These are phyloP conservation scores for Cynaeus angustus DNA, from an alignment of 2,888 invertebrate genomes.

Conservation along the genomic window DNA sequence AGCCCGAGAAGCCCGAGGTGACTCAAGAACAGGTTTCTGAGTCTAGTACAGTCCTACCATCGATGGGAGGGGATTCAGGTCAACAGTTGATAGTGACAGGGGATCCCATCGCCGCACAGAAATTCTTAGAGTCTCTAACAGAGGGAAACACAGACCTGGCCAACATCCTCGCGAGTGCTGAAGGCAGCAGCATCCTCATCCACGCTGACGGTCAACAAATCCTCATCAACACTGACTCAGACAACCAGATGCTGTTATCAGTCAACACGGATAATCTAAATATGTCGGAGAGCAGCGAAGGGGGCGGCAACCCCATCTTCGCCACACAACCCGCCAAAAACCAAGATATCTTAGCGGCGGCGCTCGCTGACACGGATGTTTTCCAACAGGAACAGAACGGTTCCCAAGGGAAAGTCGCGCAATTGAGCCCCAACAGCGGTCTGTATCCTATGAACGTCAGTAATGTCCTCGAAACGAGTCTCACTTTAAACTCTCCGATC, in stretches of 20 bases:
- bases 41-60: background rate
- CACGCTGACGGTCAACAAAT: constrained; percentile 73
- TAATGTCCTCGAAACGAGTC: constrained; percentile 84
- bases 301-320: constrained; percentile 66
- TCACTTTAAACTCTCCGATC: constrained; percentile 84
- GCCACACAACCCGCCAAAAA: constrained; percentile 70
- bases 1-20: background rate
- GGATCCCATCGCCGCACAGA: constrained; percentile 69
- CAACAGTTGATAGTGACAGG: constrained; percentile 70
- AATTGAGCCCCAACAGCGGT: constrained; percentile 75
- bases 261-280: constrained; percentile 60
- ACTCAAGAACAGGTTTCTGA: background rate
- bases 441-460: constrained; percentile 75
- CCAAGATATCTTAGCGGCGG: constrained; percentile 84
- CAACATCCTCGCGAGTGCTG: constrained; percentile 68
- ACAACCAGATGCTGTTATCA: constrained; percentile 64
- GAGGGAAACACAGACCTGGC: constrained; percentile 70
- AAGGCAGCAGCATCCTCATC: constrained; percentile 69
- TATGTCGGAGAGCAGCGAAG: constrained; percentile 59
- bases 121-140: constrained; percentile 69
- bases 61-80: constrained; percentile 49
- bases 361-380: constrained; percentile 83
- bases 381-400: constrained; percentile 75
- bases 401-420: constrained; percentile 72
- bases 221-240: constrained; percentile 68